Percentiles rank a stretch among this genome's conserved stretches.
Conservation (phyloP, 2,888 invertebrate genomes). For the Erannis defoliaria region DNA sequence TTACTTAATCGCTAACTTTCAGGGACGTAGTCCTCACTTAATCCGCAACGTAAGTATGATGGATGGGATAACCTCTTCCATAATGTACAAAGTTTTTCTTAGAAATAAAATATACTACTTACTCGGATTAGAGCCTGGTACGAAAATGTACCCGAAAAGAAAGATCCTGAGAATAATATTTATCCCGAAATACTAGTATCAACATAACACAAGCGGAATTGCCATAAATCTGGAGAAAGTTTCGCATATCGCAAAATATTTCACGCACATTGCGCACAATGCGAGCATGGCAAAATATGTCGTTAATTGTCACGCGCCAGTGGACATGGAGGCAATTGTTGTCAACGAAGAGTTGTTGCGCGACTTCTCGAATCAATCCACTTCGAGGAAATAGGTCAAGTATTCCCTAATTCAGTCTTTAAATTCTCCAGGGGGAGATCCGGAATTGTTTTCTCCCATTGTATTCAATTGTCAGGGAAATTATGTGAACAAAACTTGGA, state of each 20-base stretch:
- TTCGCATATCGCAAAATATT: slow-evolving; percentile 48
- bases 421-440: slow-evolving; percentile 37
- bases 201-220: slow-evolving; percentile 13
- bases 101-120: slow-evolving; percentile 17
- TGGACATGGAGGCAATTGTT: slow-evolving; percentile 49
- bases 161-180: slow-evolving; percentile 11
- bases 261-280: slow-evolving; percentile 44
- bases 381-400: slow-evolving; percentile 55
- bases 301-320: slow-evolving; percentile 46
- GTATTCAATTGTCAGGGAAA: slow-evolving; percentile 70
- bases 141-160: slow-evolving; percentile 5
- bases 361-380: slow-evolving; percentile 54
- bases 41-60: slow-evolving; percentile 24
- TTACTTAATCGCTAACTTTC: slow-evolving; percentile 12
- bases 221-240: slow-evolving; percentile 47
- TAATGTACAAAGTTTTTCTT: slow-evolving; percentile 26
- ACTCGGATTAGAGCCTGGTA: slow-evolving; percentile 11
- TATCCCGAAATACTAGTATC: slow-evolving; percentile 4
- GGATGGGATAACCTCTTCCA: slow-evolving; percentile 21
- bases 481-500: slow-evolving; percentile 69
- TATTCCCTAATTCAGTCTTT: slow-evolving; percentile 43
- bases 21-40: background rate
- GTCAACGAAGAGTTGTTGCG: slow-evolving; percentile 52
- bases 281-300: slow-evolving; percentile 44
- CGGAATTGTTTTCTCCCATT: slow-evolving; percentile 54